Percentiles rank a stretch among this genome's conserved stretches.
These are phyloP conservation scores for Misgurnus anguillicaudatus DNA, from an alignment of 2,113 vertebrate species.

Conservation along the genomic window DNA sequence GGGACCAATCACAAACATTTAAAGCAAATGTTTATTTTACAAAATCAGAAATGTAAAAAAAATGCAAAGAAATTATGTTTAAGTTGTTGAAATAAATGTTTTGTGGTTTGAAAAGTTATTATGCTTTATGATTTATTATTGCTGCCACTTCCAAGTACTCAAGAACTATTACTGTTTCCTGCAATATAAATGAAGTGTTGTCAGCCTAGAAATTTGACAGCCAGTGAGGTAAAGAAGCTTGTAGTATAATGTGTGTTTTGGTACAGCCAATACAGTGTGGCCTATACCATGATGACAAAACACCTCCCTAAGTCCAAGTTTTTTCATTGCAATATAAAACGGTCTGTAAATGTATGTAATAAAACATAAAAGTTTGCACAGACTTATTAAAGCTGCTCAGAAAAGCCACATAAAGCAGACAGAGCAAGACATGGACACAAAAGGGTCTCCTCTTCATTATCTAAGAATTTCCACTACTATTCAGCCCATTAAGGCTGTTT, in stretches of 20 bases:
- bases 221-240: too few relatives aligned
- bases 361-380: conserved; percentile 71
- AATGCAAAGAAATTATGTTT: too few relatives aligned
- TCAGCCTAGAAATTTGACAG: too few relatives aligned
- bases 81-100: too few relatives aligned
- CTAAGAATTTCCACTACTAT: conserved; percentile 55
- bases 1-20: too few relatives aligned
- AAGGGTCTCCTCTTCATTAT: conserved; percentile 58
- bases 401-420: conserved; percentile 72
- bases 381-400: conserved; percentile 69
- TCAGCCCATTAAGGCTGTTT: conserved; percentile 53
- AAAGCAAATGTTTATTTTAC: too few relatives aligned
- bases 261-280: conserved; percentile 43
- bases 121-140: too few relatives aligned
- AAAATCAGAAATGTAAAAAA: too few relatives aligned
- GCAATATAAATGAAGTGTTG: not conserved
- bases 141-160: not conserved
- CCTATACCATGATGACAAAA: conserved; percentile 51
- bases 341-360: conserved; percentile 64
- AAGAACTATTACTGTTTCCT: not conserved
- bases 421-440: conserved; percentile 59
- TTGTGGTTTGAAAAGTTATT: too few relatives aligned
- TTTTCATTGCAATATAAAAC: conserved; percentile 65
- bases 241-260: not conserved
- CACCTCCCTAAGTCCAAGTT: conserved; percentile 24